Evolutionary conservation across 2,888 invertebrate species (phyloP).

Genomic region (Ganaspis brasiliensis): DNA sequence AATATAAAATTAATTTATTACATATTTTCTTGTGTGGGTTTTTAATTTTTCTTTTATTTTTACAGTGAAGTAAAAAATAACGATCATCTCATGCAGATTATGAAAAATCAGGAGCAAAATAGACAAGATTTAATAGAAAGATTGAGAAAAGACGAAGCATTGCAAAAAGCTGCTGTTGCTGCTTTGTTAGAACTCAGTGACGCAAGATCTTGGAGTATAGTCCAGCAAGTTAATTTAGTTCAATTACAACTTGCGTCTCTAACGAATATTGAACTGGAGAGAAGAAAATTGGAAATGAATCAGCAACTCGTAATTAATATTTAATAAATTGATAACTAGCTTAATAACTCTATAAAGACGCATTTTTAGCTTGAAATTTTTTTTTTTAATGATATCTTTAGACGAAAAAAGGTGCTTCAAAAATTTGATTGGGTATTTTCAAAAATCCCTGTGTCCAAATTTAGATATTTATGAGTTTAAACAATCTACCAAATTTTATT

Average conservation of each 20-base stretch:
- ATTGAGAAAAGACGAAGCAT: conserved; percentile 86
- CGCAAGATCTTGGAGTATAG: conserved; percentile 88
- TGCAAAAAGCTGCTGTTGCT: conserved; percentile 88
- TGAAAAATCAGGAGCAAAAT: conserved; percentile 85
- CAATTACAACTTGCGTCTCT: conserved; percentile 87
- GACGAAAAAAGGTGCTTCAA: too few species aligned
- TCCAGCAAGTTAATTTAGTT: conserved; percentile 88
- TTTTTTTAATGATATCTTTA: too few species aligned
- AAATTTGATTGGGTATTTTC: too few species aligned
- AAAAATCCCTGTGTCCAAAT: too few species aligned
- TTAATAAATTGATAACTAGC: too few species aligned
- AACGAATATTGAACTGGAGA: conserved; percentile 88
- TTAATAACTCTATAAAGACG: too few species aligned
- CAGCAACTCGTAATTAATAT: conserved; percentile 84
- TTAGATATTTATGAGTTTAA: too few species aligned
- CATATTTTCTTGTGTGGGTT: too few species aligned
- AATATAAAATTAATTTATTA: too few species aligned
- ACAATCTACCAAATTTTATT: too few species aligned
- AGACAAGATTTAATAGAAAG: conserved; percentile 84
- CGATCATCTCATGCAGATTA: conserved; percentile 83
- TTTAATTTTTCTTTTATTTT: too few species aligned
- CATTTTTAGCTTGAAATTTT: too few species aligned
- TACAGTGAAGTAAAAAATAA: conserved; percentile 84
- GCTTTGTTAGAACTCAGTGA: conserved; percentile 88
- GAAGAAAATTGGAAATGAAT: conserved; percentile 85